Conservation (phyloP, 2,888 invertebrate species). For the Archips xylosteana region DNA sequence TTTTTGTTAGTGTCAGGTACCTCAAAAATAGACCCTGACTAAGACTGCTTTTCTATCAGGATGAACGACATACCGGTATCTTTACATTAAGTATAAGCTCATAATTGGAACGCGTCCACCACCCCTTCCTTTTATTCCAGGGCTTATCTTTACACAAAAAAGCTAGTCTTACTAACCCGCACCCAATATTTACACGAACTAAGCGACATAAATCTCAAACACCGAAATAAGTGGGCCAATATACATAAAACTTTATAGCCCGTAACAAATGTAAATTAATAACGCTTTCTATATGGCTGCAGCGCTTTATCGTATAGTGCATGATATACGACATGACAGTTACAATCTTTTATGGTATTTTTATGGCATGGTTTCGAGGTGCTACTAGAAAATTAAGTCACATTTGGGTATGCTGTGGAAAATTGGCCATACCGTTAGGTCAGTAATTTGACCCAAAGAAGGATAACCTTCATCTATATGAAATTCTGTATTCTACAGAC, state of each 20-base stretch:
- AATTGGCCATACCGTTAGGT: no score
- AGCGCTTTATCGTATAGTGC: constrained; percentile 12
- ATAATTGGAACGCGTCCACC: no score
- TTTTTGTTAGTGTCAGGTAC: no score
- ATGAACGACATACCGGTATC: no score
- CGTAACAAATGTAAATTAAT: constrained; percentile 41
- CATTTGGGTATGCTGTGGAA: no score
- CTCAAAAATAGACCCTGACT: no score
- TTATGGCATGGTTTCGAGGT: constrained; percentile 34
- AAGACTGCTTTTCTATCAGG: no score
- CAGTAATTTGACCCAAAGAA: no score
- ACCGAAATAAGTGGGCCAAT: constrained; percentile 36
- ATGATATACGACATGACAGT: constrained; percentile 40
- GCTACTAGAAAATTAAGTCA: constrained; percentile 3
- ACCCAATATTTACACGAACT: not conserved
- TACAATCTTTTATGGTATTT: constrained; percentile 33
- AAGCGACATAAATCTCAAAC: constrained; percentile 28
- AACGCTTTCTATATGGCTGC: constrained; percentile 39
- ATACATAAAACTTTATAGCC: constrained; percentile 42
- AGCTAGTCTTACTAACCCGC: not conserved
- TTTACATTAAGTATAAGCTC: no score
- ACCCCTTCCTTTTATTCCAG: no score
- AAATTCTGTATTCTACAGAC: no score
- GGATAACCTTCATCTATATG: no score
- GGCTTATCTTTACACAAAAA: not conserved